Percentiles rank a stretch among this genome's conserved stretches.
These are phyloP conservation scores for Mnemiopsis leidyi DNA, from an alignment of 37 sponge, comb jelly and placozoan species.

Conservation along the genomic window DNA sequence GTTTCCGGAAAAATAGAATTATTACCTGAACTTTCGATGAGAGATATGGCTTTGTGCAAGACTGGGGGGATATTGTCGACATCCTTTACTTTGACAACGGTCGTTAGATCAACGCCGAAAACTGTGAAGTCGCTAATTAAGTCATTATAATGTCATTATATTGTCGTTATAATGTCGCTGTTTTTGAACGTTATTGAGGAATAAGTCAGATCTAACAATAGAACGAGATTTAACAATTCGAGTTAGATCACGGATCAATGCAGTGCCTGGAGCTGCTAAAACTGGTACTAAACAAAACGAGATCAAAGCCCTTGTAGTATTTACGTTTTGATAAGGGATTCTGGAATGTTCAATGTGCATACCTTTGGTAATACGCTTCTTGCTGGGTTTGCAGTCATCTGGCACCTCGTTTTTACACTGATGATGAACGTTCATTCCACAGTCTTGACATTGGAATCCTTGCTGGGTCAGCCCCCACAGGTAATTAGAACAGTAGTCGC, in stretches of 20 bases:
- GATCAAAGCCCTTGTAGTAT: no score
- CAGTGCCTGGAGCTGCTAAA: no score
- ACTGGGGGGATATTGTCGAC: constrained; percentile 78
- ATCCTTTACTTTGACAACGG: constrained; percentile 76
- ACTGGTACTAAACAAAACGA: no score
- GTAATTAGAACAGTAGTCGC: constrained; percentile 89
- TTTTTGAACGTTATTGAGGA: no score
- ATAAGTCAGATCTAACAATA: no score
- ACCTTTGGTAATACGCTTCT: constrained; percentile 79
- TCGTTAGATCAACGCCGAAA: constrained; percentile 85
- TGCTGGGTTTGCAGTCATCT: constrained; percentile 74
- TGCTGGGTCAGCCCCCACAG: constrained; percentile 92
- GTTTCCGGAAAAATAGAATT: no score
- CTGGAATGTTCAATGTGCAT: no score
- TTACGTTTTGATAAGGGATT: background rate
- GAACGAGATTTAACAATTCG: no score
- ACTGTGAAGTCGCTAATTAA: constrained; percentile 65
- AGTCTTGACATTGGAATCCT: constrained; percentile 86
- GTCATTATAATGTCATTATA: background rate
- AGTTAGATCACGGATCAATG: no score
- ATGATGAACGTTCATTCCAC: constrained; percentile 81
- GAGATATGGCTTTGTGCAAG: constrained; percentile 74
- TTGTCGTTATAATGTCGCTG: background rate
- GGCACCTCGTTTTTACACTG: constrained; percentile 76
- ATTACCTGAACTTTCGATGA: constrained; percentile 82